These are phyloP conservation scores for Antrozous pallidus DNA, from an alignment of 2,797 vertebrate genomes.

Conservation along the genomic window DNA sequence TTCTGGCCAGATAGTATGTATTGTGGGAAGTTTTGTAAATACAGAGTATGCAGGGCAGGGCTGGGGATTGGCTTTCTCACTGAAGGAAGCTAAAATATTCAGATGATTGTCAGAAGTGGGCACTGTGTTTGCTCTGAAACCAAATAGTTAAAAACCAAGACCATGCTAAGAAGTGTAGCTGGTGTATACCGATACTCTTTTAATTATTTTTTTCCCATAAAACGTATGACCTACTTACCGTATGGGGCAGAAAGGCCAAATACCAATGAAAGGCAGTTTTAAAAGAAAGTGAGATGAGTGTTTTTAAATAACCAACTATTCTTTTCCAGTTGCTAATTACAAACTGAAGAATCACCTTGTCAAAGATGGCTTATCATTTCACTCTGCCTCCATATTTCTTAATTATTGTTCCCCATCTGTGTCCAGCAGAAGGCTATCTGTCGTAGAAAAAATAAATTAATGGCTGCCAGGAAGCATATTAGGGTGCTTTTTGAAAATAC, in stretches of 20 bases:
- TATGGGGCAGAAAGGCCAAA: neutral
- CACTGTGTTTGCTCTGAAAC: neutral
- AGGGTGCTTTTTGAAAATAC: constrained; percentile 37
- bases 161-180: neutral
- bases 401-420: constrained; percentile 44
- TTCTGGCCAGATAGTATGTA: neutral
- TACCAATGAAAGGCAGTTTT: neutral
- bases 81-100: neutral
- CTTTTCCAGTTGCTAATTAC: constrained; percentile 45
- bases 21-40: neutral
- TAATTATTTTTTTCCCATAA: neutral
- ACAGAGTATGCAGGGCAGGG: neutral
- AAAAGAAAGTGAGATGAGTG: constrained; percentile 3
- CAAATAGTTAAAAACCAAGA: neutral
- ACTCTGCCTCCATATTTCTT: neutral
- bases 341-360: constrained; percentile 59
- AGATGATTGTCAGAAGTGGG: neutral
- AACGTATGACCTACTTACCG: neutral
- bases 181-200: neutral
- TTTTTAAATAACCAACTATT: constrained; percentile 40
- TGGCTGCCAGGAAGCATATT: neutral
- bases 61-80: neutral
- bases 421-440: constrained; percentile 40
- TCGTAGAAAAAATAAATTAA: constrained; percentile 60
- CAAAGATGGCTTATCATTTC: constrained; percentile 46